These are phyloP conservation scores for Gobio occitaniae DNA, from an alignment of 2,797 vertebrate genomes.

Conservation along the genomic window DNA sequence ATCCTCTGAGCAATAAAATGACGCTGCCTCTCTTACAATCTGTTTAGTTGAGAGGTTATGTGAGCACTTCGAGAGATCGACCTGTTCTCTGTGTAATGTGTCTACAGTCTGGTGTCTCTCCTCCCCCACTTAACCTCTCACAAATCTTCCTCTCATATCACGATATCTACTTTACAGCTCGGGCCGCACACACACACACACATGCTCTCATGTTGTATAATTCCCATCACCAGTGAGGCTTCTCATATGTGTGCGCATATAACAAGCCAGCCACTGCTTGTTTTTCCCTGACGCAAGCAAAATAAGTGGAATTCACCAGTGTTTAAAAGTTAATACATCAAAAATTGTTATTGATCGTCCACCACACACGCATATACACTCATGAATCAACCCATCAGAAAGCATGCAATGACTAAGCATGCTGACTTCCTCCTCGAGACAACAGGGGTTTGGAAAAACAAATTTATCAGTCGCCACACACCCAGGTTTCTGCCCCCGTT, in stretches of 20 bases:
- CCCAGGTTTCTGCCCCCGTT: slow-evolving; percentile 9
- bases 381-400: slow-evolving; percentile 30
- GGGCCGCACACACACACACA: neutral
- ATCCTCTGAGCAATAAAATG: neutral
- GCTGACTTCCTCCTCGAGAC: neutral
- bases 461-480: slow-evolving; percentile 12
- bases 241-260: slow-evolving; percentile 52
- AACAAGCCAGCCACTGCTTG: slow-evolving; percentile 58
- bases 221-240: neutral
- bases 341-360: slow-evolving; percentile 54
- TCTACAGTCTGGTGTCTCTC: slow-evolving; percentile 34
- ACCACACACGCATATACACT: slow-evolving; percentile 44
- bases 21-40: neutral
- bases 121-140: slow-evolving; percentile 28
- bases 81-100: slow-evolving; percentile 28
- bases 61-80: slow-evolving; percentile 27
- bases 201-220: slow-evolving; percentile 27
- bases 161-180: slow-evolving; percentile 9
- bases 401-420: slow-evolving; percentile 16
- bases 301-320: slow-evolving; percentile 58
- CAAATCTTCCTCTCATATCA: slow-evolving; percentile 16
- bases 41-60: slow-evolving; percentile 33
- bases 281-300: slow-evolving; percentile 66
- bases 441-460: slow-evolving; percentile 22
- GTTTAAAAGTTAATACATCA: slow-evolving; percentile 75